Evolutionary conservation across 1,140 invertebrate genomes (phyloP).

Genomic region (Pseudomyrmex pallidus): DNA sequence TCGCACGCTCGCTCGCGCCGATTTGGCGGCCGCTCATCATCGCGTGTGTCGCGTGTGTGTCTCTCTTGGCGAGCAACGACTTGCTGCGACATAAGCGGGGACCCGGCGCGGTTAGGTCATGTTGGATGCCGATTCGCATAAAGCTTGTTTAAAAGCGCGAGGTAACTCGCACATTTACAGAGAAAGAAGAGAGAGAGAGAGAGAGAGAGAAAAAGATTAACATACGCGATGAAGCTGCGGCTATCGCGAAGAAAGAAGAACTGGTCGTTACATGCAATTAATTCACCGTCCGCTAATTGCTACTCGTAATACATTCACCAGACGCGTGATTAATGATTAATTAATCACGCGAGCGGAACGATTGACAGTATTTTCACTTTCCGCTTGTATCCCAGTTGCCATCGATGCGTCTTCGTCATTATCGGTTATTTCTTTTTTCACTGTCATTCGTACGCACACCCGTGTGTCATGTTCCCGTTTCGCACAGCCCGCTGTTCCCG

Average conservation of each 20-base stretch:
- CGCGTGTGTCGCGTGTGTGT: conserved; percentile 41
- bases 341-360: conserved; percentile 6
- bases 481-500: background rate
- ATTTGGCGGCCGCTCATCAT: conserved; percentile 67
- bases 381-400: background rate
- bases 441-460: background rate
- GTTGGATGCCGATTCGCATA: conserved; percentile 44
- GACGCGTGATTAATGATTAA: conserved; percentile 28
- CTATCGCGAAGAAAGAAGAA: background rate
- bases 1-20: conserved; percentile 55
- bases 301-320: background rate
- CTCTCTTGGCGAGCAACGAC: conserved; percentile 10
- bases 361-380: background rate
- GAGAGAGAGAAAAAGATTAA: conserved; percentile 12
- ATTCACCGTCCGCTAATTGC: conserved; percentile 29
- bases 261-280: background rate
- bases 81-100: conserved; percentile 29
- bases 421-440: too few species aligned
- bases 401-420: background rate
- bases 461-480: background rate
- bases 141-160: conserved; percentile 30
- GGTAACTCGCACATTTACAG: conserved; percentile 43
- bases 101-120: conserved; percentile 17
- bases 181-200: background rate
- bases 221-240: too few species aligned